A percentile compares a stretch with the other conserved stretches of the same genome.
Conservation (phyloP, 2,797 vertebrate species). For the Crocidura indochinensis region DNA sequence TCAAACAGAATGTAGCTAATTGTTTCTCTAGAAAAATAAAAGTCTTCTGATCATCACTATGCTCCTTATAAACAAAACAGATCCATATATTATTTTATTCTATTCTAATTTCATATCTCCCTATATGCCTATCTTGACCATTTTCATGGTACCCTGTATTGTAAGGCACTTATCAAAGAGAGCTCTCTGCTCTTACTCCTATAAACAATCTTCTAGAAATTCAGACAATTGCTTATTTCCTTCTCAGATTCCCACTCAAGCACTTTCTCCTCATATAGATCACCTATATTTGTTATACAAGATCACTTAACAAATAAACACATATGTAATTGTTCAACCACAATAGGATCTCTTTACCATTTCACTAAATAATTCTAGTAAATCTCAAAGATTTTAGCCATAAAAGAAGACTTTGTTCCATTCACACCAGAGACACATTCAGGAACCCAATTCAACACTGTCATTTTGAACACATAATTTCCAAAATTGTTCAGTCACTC, state of each 20-base stretch:
- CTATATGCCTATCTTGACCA: background rate
- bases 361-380: background rate
- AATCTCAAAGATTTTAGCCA: background rate
- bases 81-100: background rate
- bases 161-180: background rate
- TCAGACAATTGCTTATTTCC: background rate
- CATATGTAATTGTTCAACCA: background rate
- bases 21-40: background rate
- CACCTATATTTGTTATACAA: background rate
- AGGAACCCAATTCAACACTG: background rate
- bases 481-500: background rate
- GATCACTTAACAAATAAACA: background rate
- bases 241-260: constrained; percentile 23
- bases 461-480: constrained; percentile 3
- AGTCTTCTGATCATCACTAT: background rate
- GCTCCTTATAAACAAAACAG: background rate
- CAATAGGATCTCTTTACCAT: background rate
- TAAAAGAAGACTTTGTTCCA: background rate
- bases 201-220: background rate
- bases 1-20: background rate
- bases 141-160: accelerated
- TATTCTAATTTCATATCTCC: background rate
- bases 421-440: background rate
- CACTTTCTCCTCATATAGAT: background rate
- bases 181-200: background rate